These are phyloP conservation scores for Butorides virescens DNA, from an alignment of 2,113 vertebrate genomes.

Conservation along the genomic window DNA sequence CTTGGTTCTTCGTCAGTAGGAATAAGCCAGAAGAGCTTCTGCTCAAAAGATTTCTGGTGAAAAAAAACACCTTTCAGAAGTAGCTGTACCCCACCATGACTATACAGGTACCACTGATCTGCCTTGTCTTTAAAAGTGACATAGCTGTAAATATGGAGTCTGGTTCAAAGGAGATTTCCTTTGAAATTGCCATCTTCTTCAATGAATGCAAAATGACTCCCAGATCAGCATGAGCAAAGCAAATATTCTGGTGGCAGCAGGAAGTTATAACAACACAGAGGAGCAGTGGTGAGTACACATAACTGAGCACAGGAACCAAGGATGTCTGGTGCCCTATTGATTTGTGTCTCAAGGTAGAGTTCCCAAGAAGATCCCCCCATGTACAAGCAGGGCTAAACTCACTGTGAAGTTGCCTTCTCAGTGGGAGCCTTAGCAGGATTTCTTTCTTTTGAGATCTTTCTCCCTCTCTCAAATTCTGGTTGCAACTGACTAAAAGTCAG, in stretches of 20 bases:
- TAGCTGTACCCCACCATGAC: background rate
- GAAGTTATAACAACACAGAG: background rate
- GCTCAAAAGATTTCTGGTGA: background rate
- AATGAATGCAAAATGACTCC: background rate
- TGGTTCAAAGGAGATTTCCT: background rate
- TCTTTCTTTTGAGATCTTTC: background rate
- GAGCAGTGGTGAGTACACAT: background rate
- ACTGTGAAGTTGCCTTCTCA: background rate
- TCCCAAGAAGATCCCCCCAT: background rate
- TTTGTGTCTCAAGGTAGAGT: background rate
- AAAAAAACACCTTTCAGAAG: background rate
- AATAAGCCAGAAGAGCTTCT: background rate
- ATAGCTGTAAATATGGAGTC: background rate
- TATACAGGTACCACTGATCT: background rate
- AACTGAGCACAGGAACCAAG: background rate
- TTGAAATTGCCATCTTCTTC: background rate
- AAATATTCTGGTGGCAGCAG: background rate
- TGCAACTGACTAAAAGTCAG: background rate
- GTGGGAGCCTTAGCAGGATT: background rate
- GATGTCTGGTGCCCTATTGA: background rate
- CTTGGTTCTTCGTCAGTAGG: background rate
- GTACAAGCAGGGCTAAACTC: background rate
- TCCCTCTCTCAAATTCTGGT: background rate
- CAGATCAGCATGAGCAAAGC: background rate
- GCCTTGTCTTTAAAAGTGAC: background rate